Evolutionary conservation across 2,797 vertebrate genomes (phyloP).

Genomic region (Pseudopleuronectes americanus): DNA sequence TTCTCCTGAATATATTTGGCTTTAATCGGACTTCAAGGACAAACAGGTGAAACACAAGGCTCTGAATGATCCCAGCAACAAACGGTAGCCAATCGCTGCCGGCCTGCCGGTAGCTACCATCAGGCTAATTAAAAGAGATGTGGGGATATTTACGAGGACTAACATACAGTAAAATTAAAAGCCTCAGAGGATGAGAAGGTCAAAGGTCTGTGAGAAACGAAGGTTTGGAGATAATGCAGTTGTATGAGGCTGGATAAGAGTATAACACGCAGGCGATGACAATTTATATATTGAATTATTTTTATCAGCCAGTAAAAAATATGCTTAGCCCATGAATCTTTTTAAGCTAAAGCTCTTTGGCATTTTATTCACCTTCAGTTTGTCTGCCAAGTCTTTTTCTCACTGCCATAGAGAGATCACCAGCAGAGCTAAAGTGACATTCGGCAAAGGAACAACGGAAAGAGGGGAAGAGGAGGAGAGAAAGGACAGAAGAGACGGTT

Average conservation of each 20-base stretch:
- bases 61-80: neutral
- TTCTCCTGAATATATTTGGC: no score
- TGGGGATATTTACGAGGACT: neutral
- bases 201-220: neutral
- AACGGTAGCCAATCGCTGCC: neutral
- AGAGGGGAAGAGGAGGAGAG: conserved; percentile 8
- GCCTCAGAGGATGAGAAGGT: neutral
- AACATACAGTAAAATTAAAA: neutral
- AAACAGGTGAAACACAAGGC: neutral
- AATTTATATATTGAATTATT: no score
- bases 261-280: no score
- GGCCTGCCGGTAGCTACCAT: neutral
- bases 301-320: neutral
- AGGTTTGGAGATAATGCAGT: neutral
- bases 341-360: neutral
- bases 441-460: conserved; percentile 22
- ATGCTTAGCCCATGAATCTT: neutral
- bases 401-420: conserved; percentile 34
- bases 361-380: conserved; percentile 39
- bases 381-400: conserved; percentile 33
- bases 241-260: no score
- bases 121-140: neutral
- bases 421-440: conserved; percentile 43
- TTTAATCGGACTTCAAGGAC: no score
- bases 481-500: conserved; percentile 37